A percentile compares a stretch with the other conserved stretches of the same genome.
These are phyloP conservation scores for Drosophila elegans DNA, from an alignment of 1,140 invertebrate species.

Conservation along the genomic window DNA sequence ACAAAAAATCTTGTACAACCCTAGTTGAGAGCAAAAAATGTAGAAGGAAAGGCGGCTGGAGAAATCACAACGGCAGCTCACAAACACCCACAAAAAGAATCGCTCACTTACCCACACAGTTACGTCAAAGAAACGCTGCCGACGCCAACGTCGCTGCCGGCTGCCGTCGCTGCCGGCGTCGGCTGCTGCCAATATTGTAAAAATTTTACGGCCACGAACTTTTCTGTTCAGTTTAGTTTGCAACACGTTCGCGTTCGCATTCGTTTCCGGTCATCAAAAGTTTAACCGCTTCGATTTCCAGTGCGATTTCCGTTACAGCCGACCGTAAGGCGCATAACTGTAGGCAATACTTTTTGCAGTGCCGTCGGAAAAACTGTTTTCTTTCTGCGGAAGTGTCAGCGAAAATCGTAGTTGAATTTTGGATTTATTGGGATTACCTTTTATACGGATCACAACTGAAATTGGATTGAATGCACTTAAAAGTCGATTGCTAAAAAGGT, in stretches of 20 bases:
- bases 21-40: constrained; percentile 48
- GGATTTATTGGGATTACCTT: constrained; percentile 18
- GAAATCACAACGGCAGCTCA: constrained; percentile 69
- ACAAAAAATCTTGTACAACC: not conserved
- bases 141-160: constrained; percentile 30
- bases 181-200: constrained; percentile 64
- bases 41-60: constrained; percentile 49
- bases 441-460: not conserved
- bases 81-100: constrained; percentile 33
- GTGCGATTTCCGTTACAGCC: constrained; percentile 13
- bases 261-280: constrained; percentile 14
- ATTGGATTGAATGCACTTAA: constrained; percentile 1
- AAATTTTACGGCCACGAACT: constrained; percentile 74
- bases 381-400: constrained; percentile 15
- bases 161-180: constrained; percentile 31
- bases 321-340: constrained; percentile 44
- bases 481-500: constrained; percentile 18
- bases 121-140: constrained; percentile 49
- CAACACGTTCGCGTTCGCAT: constrained; percentile 70
- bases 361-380: constrained; percentile 47
- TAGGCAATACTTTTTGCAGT: constrained; percentile 44
- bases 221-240: constrained; percentile 78
- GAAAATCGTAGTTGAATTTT: not conserved
- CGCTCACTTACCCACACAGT: constrained; percentile 14
- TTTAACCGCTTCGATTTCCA: constrained; percentile 15